Conservation (phyloP, 2,888 invertebrate species). For the Synergus japonicus region DNA sequence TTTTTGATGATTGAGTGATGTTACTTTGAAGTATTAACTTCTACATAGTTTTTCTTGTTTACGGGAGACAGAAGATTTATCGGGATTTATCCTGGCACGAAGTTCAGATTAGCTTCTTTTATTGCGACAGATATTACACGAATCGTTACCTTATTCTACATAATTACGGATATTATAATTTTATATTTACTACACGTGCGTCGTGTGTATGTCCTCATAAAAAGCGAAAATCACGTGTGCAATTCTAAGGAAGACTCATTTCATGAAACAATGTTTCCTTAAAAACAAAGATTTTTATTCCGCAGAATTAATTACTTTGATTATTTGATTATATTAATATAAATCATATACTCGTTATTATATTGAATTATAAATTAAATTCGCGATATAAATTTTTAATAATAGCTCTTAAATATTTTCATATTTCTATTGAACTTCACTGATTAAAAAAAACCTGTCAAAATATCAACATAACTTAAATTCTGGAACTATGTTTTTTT, state of each 20-base stretch:
- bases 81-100: background rate
- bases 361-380: background rate
- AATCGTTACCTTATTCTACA: background rate
- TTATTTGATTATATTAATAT: background rate
- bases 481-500: background rate
- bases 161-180: background rate
- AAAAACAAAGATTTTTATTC: background rate
- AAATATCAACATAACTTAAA: constrained; percentile 2
- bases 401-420: background rate
- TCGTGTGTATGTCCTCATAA: background rate
- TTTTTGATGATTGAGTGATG: background rate
- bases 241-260: background rate
- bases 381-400: background rate
- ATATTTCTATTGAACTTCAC: background rate
- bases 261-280: background rate
- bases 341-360: background rate
- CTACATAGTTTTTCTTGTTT: background rate
- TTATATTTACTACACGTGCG: background rate
- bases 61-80: background rate
- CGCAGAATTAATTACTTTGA: background rate
- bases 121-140: background rate
- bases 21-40: background rate
- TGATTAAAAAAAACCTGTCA: constrained; percentile 5
- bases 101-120: background rate
- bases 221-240: background rate